Conservation (phyloP, 2,113 vertebrate species). For the Pelecanus crispus region DNA sequence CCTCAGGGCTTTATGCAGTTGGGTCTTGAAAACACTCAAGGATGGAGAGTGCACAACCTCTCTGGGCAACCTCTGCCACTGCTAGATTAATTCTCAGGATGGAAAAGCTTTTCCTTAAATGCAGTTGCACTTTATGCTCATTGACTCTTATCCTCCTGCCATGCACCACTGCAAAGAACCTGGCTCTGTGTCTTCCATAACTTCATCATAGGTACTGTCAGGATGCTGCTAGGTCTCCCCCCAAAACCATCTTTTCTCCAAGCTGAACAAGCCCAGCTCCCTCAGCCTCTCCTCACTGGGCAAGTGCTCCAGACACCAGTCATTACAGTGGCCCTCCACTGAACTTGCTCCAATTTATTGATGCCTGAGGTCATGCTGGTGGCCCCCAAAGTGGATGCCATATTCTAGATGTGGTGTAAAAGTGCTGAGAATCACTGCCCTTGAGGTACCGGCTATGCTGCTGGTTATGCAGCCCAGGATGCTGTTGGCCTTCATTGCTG, state of each 20-base stretch:
- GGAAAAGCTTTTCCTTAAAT: not conserved
- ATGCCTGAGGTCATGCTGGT: not conserved
- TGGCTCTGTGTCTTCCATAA: not conserved
- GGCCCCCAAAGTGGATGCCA: no score
- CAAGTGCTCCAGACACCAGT: not conserved
- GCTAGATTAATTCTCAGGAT: not conserved
- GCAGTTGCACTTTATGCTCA: not conserved
- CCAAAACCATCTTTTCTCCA: not conserved
- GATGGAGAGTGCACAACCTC: not conserved
- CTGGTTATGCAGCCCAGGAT: not conserved
- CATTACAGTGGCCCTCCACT: not conserved
- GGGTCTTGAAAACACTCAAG: not conserved
- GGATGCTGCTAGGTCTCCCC: not conserved
- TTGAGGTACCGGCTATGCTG: not conserved
- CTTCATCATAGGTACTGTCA: not conserved
- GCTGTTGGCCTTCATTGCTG: not conserved
- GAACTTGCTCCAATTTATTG: not conserved
- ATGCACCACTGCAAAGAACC: not conserved
- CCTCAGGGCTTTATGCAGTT: not conserved
- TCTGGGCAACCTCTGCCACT: not conserved
- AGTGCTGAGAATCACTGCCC: not conserved
- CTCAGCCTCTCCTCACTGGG: not conserved
- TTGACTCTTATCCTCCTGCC: not conserved
- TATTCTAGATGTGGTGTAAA: not conserved
- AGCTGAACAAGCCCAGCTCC: not conserved